Evolutionary conservation across 2,888 invertebrate genomes (phyloP).

Genomic region (Lepetodrilus schrolli): DNA sequence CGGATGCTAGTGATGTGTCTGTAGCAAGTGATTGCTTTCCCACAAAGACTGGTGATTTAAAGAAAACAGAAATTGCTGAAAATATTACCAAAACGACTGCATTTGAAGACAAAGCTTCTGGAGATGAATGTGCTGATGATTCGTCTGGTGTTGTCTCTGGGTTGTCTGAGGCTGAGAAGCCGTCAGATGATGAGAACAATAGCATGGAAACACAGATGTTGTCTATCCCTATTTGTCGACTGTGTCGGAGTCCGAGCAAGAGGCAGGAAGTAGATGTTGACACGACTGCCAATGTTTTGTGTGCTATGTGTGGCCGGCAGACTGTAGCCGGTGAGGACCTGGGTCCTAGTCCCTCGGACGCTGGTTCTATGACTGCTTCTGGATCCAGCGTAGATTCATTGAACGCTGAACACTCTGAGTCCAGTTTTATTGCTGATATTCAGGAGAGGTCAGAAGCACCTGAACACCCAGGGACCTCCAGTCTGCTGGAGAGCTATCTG

Average conservation of each 20-base stretch:
- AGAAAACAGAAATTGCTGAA: too few species aligned
- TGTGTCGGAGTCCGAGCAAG: not conserved
- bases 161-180: not conserved
- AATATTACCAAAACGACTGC: too few species aligned
- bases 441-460: not conserved
- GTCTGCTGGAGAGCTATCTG: not conserved
- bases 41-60: too few species aligned
- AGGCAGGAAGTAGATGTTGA: not conserved
- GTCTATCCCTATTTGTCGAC: not conserved
- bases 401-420: not conserved
- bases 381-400: not conserved
- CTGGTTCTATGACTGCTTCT: not conserved
- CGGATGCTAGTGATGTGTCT: not conserved
- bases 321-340: not conserved
- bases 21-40: too few species aligned
- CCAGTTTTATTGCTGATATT: conserved; percentile 8
- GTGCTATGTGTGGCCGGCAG: not conserved
- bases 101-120: not conserved
- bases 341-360: not conserved
- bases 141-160: not conserved
- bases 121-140: too few species aligned
- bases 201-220: not conserved
- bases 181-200: not conserved
- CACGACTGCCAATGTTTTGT: not conserved
- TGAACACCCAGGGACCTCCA: not conserved